A percentile compares a stretch with the other conserved stretches of the same genome.
Evolutionary conservation across 2,888 invertebrate species (phyloP).

Genomic region (Plagodis pulveraria): DNA sequence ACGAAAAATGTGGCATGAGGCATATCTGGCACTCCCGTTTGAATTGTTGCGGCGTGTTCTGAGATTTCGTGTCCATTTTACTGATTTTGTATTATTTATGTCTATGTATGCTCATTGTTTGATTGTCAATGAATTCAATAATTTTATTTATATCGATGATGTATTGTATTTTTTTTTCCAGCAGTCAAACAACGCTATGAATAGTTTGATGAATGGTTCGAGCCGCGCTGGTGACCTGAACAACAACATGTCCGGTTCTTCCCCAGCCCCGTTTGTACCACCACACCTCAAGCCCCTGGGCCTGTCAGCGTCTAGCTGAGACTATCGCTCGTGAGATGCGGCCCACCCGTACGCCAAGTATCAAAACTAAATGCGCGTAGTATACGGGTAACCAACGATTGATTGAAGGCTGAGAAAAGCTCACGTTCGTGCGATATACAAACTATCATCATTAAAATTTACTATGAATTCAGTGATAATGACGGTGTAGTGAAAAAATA

Average conservation of each 20-base stretch:
- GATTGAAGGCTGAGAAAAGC: conserved; percentile 6
- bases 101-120: too few relatives aligned
- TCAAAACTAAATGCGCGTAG: conserved; percentile 62
- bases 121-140: too few relatives aligned
- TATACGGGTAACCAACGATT: conserved; percentile 30
- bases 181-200: conserved; percentile 77
- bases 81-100: too few relatives aligned
- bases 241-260: conserved; percentile 88
- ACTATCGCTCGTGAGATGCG: conserved; percentile 78
- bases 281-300: conserved; percentile 86
- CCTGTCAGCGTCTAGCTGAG: conserved; percentile 88
- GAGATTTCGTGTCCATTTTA: too few relatives aligned
- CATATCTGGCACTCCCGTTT: too few relatives aligned
- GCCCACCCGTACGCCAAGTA: conserved; percentile 78
- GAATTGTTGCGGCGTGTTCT: too few relatives aligned
- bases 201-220: conserved; percentile 83
- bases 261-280: conserved; percentile 71
- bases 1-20: too few relatives aligned
- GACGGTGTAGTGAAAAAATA: conserved; percentile 33
- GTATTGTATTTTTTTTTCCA: too few relatives aligned
- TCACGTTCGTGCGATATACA: conserved; percentile 33
- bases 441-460: conserved; percentile 36
- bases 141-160: too few relatives aligned
- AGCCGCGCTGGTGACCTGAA: conserved; percentile 86
- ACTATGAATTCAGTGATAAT: conserved; percentile 34